phyloP scores from a whole-genome alignment of 2,888 invertebrate species.

The Phalangium opilio region DNA sequence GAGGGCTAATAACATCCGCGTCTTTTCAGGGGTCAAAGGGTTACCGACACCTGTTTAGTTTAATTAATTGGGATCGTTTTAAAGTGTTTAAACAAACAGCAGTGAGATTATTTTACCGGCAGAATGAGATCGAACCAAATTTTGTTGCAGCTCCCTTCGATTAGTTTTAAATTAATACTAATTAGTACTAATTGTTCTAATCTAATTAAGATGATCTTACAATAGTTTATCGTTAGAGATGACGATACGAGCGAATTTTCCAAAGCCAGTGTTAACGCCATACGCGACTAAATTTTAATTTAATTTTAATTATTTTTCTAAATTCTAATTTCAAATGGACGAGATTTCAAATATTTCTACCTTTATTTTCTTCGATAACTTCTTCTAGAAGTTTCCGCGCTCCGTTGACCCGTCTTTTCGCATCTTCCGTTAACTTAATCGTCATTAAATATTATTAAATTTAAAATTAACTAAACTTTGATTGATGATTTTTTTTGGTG shows the following conservation, averaged over 20 bases:
- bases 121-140: slow-evolving; percentile 47
- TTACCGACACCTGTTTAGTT: slow-evolving; percentile 47
- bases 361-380: slow-evolving; percentile 42
- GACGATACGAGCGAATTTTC: slow-evolving; percentile 43
- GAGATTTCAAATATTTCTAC: slow-evolving; percentile 25
- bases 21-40: slow-evolving; percentile 42
- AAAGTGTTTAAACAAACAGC: no score
- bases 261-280: slow-evolving; percentile 50
- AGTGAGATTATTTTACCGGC: slow-evolving; percentile 34
- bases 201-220: slow-evolving; percentile 27
- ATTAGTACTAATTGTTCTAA: background rate
- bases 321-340: no score
- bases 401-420: slow-evolving; percentile 38
- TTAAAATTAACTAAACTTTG: background rate
- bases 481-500: no score
- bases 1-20: slow-evolving; percentile 45
- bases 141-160: slow-evolving; percentile 43
- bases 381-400: slow-evolving; percentile 41
- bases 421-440: slow-evolving; percentile 38
- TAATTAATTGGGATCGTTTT: no score
- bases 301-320: no score
- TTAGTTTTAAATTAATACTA: background rate
- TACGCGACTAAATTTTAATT: slow-evolving; percentile 36
- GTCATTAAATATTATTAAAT: background rate
- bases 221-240: slow-evolving; percentile 41